Base-by-base conservation (phyloP, 2,113 vertebrate genomes). In the Leucopsar rothschildi region DNA sequence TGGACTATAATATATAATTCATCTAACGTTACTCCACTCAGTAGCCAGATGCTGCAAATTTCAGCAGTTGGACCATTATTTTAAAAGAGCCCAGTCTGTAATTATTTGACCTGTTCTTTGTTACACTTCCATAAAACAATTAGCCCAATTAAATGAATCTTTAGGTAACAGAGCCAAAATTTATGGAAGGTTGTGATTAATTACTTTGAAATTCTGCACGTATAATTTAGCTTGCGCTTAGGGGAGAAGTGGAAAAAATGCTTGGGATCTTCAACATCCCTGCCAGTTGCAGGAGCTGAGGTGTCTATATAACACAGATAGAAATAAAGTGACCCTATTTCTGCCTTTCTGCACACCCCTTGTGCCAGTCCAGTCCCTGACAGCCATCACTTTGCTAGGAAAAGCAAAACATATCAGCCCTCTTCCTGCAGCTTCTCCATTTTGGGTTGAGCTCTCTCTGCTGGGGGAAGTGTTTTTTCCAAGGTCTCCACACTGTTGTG, bases 281-380 rank as follows among this genome's bases (percentile, higher is more conserved):
- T 65, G 22, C 8, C 31, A 44, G 37, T 37, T 7, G 1, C 25
- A 53, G n/a, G 19, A 73, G 10, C 57, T 40, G 29, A 40, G 18
- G 29, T 44, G 29, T 35, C 27, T 27, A 3, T 1, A 1, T 11
- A 57, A 35, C 2, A 1, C 1, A 2, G 6, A 21, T 0, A 24
- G 40, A 82, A 93, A 86, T 23, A 33, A 33, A 49, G 5, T 12
- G 23, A 50, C 20, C 21, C 5, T 65, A 6, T 45, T 65, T 81
- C 10, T 45, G 20, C 20, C 7, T 16, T 63, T 90, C 25, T 66
- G 14, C 40, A 57, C 23, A 24, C 8, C 13, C 15, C 23, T 40
- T 42, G 5, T 3, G 10, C 55, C 37, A 68, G 4, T 45, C 19
- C 5, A 17, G 35, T 57, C 42, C 37, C 13, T 44, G 25, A n/a